Evolutionary conservation across 2,113 vertebrate species (phyloP).

Genomic region (Cottus gobio): DNA sequence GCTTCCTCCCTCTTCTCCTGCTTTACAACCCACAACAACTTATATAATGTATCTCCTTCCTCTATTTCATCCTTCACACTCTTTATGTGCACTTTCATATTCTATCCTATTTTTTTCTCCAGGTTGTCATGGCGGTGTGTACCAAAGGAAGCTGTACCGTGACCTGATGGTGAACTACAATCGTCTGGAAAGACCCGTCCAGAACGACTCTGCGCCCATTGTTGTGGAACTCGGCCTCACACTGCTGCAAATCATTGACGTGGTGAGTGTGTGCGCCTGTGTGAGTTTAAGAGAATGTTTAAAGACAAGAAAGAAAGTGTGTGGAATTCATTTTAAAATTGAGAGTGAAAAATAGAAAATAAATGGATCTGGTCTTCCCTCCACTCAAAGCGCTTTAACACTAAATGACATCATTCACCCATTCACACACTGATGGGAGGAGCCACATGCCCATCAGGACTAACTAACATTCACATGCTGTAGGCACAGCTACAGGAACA

Average conservation of each 20-base stretch:
- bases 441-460: too few species aligned
- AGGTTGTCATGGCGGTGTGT: slow-evolving; percentile 87
- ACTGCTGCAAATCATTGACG: slow-evolving; percentile 92
- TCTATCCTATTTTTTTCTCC: background rate
- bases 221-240: slow-evolving; percentile 89
- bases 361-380: too few species aligned
- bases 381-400: too few species aligned
- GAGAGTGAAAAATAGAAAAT: background rate
- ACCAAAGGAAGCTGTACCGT: slow-evolving; percentile 89
- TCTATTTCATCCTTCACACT: background rate
- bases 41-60: background rate
- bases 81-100: background rate
- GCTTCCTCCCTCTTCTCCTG: too few species aligned
- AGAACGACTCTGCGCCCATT: slow-evolving; percentile 88
- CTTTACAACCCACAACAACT: background rate
- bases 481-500: too few species aligned
- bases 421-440: too few species aligned
- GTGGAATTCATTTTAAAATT: slow-evolving; percentile 5
- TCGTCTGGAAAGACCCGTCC: slow-evolving; percentile 87
- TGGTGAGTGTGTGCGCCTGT: slow-evolving; percentile 81
- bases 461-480: too few species aligned
- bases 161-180: slow-evolving; percentile 91
- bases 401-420: too few species aligned
- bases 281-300: background rate
- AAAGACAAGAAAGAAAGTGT: background rate